Percentiles rank a stretch among this genome's conserved stretches.
Conservation (phyloP, 2,113 vertebrate species). For the Scatophagus argus region DNA sequence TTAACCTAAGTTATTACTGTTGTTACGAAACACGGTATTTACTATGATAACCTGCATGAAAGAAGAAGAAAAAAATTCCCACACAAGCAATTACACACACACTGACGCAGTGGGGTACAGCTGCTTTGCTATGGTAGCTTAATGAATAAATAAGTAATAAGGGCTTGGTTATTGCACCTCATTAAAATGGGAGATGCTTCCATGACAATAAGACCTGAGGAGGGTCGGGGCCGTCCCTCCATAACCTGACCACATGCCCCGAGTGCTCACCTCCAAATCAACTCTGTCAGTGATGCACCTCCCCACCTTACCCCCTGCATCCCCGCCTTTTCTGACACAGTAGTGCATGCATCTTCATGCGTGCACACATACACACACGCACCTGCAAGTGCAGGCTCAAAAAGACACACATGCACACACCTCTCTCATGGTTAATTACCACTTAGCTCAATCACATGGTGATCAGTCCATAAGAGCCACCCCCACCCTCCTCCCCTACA, state of each 20-base stretch:
- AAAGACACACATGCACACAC: slow-evolving; percentile 36
- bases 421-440: slow-evolving; percentile 79
- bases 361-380: slow-evolving; percentile 33
- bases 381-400: slow-evolving; percentile 18
- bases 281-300: slow-evolving; percentile 45
- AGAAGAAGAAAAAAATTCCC: slow-evolving; percentile 23
- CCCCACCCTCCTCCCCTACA: slow-evolving; percentile 41
- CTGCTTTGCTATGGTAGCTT: slow-evolving; percentile 63
- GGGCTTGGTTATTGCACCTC: slow-evolving; percentile 79
- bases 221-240: slow-evolving; percentile 63
- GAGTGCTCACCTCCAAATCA: slow-evolving; percentile 73
- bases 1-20: slow-evolving; percentile 37
- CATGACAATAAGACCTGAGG: slow-evolving; percentile 74
- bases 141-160: slow-evolving; percentile 85
- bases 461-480: slow-evolving; percentile 68
- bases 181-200: slow-evolving; percentile 83
- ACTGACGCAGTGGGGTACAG: slow-evolving; percentile 64
- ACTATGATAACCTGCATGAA: slow-evolving; percentile 20
- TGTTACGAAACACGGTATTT: slow-evolving; percentile 46
- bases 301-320: slow-evolving; percentile 21
- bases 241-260: slow-evolving; percentile 70
- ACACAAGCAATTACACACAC: slow-evolving; percentile 64
- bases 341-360: slow-evolving; percentile 28
- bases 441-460: slow-evolving; percentile 79
- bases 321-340: slow-evolving; percentile 36